These are phyloP conservation scores for Diplazon laetatorius DNA, from an alignment of 2,888 invertebrate species.

Conservation along the genomic window DNA sequence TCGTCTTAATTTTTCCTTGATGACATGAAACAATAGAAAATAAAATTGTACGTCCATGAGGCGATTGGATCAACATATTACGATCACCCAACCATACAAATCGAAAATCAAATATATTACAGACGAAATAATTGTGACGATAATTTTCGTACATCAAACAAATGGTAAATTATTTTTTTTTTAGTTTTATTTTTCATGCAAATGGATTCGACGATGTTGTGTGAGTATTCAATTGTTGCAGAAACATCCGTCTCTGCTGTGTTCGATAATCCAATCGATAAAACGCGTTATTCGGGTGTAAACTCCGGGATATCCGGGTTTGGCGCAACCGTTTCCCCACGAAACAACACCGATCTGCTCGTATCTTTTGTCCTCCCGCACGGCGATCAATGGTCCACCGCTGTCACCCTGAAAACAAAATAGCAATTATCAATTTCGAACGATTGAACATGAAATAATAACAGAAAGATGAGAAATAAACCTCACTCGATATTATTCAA, in stretches of 20 bases:
- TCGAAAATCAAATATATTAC: background rate
- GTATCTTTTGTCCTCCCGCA: conserved; percentile 89
- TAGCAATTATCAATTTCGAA: background rate
- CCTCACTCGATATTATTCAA: too few relatives aligned
- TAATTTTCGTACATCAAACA: conserved; percentile 49
- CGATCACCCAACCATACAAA: too few relatives aligned
- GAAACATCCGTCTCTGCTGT: conserved; percentile 92
- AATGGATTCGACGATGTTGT: conserved; percentile 18
- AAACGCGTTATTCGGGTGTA: conserved; percentile 93
- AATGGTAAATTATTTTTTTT: too few relatives aligned
- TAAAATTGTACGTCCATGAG: conserved; percentile 8
- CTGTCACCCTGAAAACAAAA: conserved; percentile 89
- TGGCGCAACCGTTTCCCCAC: conserved; percentile 95
- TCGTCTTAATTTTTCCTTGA: background rate
- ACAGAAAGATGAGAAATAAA: too few relatives aligned
- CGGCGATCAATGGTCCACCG: conserved; percentile 90
- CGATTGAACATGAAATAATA: conserved; percentile 7
- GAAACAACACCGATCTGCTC: conserved; percentile 94
- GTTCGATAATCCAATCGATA: conserved; percentile 91
- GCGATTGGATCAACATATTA: background rate
- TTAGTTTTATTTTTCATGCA: background rate
- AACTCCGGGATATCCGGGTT: conserved; percentile 93
- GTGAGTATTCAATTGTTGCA: conserved; percentile 85
- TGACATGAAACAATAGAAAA: background rate
- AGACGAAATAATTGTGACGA: conserved; percentile 47